These are phyloP conservation scores for Mayetiola destructor DNA, from an alignment of 2,888 invertebrate species.

Conservation along the genomic window DNA sequence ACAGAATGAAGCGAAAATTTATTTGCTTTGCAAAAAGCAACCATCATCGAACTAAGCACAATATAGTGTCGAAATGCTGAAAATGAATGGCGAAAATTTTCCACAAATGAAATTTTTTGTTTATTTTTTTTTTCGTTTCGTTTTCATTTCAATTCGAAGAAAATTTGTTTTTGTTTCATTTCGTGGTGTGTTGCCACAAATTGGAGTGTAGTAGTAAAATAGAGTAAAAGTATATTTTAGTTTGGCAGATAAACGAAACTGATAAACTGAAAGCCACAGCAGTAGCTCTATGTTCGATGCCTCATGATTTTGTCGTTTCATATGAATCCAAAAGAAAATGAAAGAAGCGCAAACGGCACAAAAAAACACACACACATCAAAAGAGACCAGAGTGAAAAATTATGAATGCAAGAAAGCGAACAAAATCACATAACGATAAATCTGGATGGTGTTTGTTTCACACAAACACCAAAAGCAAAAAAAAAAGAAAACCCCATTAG, in stretches of 20 bases:
- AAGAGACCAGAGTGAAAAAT: background rate
- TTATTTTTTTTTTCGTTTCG: too few relatives aligned
- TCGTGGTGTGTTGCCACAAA: too few relatives aligned
- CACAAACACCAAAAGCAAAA: too few relatives aligned
- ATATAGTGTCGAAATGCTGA: too few relatives aligned
- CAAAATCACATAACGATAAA: conserved; percentile 5
- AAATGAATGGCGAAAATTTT: conserved; percentile 8
- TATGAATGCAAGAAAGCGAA: background rate
- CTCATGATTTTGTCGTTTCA: too few relatives aligned
- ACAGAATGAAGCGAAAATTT: background rate
- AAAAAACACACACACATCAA: background rate
- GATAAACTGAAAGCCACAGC: too few relatives aligned
- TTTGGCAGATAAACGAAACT: too few relatives aligned
- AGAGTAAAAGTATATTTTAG: too few relatives aligned
- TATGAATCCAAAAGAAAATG: too few relatives aligned
- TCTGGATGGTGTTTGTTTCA: background rate
- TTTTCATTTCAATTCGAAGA: conserved; percentile 9
- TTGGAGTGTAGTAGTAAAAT: too few relatives aligned
- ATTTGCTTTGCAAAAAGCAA: conserved; percentile 6
- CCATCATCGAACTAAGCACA: too few relatives aligned
- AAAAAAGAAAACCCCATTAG: conserved; percentile 10
- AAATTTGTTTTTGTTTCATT: background rate
- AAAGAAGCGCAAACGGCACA: background rate
- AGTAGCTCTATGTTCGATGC: too few relatives aligned
- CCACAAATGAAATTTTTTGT: background rate